Conservation (phyloP, 2,113 vertebrate species). For the Motacilla alba region DNA sequence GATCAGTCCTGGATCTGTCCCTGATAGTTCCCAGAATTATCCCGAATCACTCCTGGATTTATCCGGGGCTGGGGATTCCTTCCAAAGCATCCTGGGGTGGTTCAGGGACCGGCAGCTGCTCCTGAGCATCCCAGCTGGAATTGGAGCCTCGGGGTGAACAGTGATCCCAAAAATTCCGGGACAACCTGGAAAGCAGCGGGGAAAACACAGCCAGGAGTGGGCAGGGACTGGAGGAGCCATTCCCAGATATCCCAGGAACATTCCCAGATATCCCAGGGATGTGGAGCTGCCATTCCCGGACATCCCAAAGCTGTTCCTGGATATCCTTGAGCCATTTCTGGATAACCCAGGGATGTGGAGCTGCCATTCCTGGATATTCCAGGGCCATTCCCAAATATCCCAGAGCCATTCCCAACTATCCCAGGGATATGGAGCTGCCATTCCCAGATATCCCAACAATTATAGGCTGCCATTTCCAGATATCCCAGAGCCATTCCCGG, state of each 20-base stretch:
- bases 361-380: neutral
- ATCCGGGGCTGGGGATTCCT: fast-evolving
- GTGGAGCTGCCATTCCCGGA: neutral
- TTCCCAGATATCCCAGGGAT: too few relatives aligned
- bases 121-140: neutral
- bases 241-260: neutral
- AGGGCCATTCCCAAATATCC: neutral
- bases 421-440: too few relatives aligned
- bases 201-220: neutral
- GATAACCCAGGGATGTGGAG: too few relatives aligned
- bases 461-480: too few relatives aligned
- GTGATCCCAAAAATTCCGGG: neutral
- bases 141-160: fast-evolving
- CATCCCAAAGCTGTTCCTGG: neutral
- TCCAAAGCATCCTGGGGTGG: fast-evolving
- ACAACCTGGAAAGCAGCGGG: fast-evolving
- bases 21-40: fast-evolving
- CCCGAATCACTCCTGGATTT: fast-evolving
- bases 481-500: neutral
- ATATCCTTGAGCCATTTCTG: too few relatives aligned
- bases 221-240: neutral
- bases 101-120: neutral
- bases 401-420: too few relatives aligned
- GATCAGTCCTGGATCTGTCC: too few relatives aligned
- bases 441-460: neutral